Evolutionary conservation across 92 coral and sea anemone species (phyloP), one percentile per base, ranked within the genome.

Genomic region (Zoanthus sansibaricus): DNA sequence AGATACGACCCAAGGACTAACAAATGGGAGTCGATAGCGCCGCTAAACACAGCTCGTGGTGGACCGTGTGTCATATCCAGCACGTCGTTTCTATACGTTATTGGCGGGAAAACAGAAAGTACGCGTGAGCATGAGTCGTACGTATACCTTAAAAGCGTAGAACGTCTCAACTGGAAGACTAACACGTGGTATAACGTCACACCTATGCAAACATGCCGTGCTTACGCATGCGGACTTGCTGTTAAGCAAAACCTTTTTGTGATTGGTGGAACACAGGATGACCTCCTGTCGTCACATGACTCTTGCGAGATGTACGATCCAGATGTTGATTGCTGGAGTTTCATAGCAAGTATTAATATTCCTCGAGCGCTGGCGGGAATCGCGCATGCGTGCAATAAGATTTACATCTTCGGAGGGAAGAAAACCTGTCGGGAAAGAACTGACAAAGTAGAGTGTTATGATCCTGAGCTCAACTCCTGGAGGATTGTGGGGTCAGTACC

Each of bases 321-420:
- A 17, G 89, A 67, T 7, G 89, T 47, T 11, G 87, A 90, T 7
- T 88, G 88, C 16, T 97, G 99, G 99, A 77, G 91, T 37, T 88
- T 72, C 75, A 93, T 97, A 44, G 96, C 94, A 13, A 94, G 87
- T 30, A 72, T 95, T 18, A 84, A 93, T 64, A 91, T 95, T 59
- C 96, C 98, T 25, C 90, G 99, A 44, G 99, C 99, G 4, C 78
- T 97, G 61, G 98, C 98, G 13, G 99, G 99, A 7, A 90, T 95
- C 17, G 93, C 96, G 2, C 93, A 84, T 17, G 91, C 93, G 5
- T 91, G 93, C 55, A 87, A 92, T n/a, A 75, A 77, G 33, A 92
- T 97, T 44, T 97, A 93, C 32, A 96, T 95, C 9, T 94, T 97
- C 48, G 99, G 99, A 21, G 99, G 99, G 18, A 95, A 97, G 87